phyloP scores from a whole-genome alignment of 2,113 vertebrate genomes.

The Erythrolamprus reginae region DNA sequence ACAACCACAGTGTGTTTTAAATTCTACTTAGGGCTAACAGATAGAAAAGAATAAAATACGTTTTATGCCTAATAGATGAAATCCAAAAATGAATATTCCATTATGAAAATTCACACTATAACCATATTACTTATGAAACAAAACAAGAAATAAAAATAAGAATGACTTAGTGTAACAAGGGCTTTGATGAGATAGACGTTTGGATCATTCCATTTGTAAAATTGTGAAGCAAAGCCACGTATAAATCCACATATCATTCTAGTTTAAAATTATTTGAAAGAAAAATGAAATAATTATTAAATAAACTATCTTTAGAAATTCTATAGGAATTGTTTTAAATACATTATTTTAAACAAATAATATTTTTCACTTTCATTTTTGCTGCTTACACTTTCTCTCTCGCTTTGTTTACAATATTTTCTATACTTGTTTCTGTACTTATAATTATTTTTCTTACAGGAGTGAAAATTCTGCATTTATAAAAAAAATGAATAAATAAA shows the following conservation, averaged over 20 bases:
- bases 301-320: not conserved
- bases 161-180: not conserved
- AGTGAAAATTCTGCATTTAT: not conserved
- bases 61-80: not conserved
- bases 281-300: not conserved
- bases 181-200: not conserved
- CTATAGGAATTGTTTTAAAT: not conserved
- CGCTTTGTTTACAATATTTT: not conserved
- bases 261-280: not conserved
- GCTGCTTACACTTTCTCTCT: not conserved
- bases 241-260: not conserved
- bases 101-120: not conserved
- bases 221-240: not conserved
- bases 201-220: not conserved
- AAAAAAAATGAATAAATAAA: constrained; percentile 7
- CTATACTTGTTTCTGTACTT: constrained; percentile 8
- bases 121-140: not conserved
- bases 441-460: constrained; percentile 6
- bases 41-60: not conserved
- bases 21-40: not conserved
- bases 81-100: not conserved
- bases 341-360: not conserved
- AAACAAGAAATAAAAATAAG: not conserved
- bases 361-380: not conserved
- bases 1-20: rapidly evolving